phyloP scores from a whole-genome alignment of 2,888 invertebrate genomes.

The Apantesis nais region DNA sequence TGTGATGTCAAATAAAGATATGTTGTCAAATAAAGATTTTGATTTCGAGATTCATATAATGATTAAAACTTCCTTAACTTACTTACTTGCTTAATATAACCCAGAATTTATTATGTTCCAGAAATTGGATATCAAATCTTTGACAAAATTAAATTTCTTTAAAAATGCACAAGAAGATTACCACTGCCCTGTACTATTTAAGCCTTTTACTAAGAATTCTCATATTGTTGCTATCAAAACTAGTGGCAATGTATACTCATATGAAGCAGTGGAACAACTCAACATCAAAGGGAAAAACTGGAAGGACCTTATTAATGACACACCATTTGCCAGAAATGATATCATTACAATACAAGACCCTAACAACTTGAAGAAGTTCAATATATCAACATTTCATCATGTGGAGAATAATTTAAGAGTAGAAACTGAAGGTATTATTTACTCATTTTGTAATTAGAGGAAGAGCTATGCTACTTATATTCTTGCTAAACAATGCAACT shows the following conservation, averaged over 20 bases:
- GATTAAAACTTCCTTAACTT: too few species aligned
- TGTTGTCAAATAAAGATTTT: too few species aligned
- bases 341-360: constrained; percentile 97
- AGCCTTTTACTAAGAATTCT: constrained; percentile 96
- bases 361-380: constrained; percentile 95
- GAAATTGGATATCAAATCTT: constrained; percentile 91
- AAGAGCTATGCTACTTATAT: too few species aligned
- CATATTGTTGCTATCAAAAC: constrained; percentile 95
- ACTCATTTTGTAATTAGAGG: neutral
- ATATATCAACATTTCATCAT: constrained; percentile 97
- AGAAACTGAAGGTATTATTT: constrained; percentile 90
- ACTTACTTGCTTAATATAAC: too few species aligned
- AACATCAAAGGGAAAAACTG: constrained; percentile 98
- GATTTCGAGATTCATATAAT: too few species aligned
- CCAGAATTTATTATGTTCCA: constrained; percentile 60
- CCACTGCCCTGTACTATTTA: constrained; percentile 97
- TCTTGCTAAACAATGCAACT: too few species aligned
- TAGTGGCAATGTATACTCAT: constrained; percentile 98
- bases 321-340: constrained; percentile 94
- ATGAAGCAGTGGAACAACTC: constrained; percentile 97
- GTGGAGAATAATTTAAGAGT: constrained; percentile 95
- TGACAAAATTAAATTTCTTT: constrained; percentile 94
- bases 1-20: too few species aligned
- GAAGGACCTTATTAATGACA: constrained; percentile 96
- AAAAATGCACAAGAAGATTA: constrained; percentile 93